Percentiles rank a stretch among this genome's conserved stretches.
Evolutionary conservation across 2,797 vertebrate genomes (phyloP).

Genomic region (Parauchenoglanis ngamensis): DNA sequence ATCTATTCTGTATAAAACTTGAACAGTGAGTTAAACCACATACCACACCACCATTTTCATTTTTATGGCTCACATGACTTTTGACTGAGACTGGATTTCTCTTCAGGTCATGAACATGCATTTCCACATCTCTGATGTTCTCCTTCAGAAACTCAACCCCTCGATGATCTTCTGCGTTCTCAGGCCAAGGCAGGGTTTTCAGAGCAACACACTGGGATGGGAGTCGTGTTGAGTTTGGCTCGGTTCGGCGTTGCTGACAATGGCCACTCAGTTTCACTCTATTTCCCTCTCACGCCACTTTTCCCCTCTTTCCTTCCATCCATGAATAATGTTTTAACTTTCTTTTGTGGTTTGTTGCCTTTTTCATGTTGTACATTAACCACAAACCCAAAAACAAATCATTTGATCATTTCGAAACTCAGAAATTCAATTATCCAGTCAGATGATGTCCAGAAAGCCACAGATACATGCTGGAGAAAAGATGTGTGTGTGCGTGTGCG

Average conservation of each 20-base stretch:
- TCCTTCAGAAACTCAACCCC: not conserved
- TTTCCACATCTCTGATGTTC: slow-evolving; percentile 63
- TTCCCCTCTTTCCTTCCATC: slow-evolving; percentile 1
- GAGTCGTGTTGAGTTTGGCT: slow-evolving; percentile 26
- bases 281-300: slow-evolving; percentile 8
- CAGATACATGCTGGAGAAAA: slow-evolving; percentile 10
- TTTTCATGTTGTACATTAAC: slow-evolving; percentile 23
- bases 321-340: not conserved
- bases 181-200: not conserved
- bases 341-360: not conserved
- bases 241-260: not conserved
- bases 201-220: not conserved
- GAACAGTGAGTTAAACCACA: not conserved
- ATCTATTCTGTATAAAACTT: not conserved
- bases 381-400: not conserved
- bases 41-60: not conserved
- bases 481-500: too few relatives aligned
- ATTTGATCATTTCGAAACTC: not conserved
- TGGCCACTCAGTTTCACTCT: not conserved
- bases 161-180: not conserved
- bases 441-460: not conserved
- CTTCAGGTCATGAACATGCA: slow-evolving; percentile 43
- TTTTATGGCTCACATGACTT: not conserved
- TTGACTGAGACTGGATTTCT: slow-evolving; percentile 4
- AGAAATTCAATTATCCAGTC: not conserved